phyloP scores from a whole-genome alignment of 2,113 vertebrate species.

The Sprattus sprattus region DNA sequence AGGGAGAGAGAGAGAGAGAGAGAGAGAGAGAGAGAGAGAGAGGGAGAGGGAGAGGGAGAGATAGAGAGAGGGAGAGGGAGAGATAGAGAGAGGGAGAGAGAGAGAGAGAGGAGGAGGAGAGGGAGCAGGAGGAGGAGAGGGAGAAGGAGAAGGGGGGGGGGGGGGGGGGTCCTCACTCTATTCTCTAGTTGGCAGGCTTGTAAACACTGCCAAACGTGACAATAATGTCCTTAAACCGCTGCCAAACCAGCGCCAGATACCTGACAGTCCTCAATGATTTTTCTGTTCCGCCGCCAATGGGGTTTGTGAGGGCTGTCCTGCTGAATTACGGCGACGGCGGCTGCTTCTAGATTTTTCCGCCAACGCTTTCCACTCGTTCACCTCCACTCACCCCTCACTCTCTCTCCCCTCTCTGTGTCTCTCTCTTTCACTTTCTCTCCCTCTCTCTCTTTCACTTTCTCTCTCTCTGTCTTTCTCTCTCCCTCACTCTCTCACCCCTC shows the following conservation, averaged over 20 bases:
- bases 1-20: no score
- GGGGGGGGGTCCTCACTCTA: slow-evolving; percentile 38
- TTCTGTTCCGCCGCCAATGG: slow-evolving; percentile 54
- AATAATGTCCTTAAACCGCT: slow-evolving; percentile 55
- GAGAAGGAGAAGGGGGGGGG: neutral
- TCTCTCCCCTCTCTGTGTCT: no score
- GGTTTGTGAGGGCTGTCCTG: slow-evolving; percentile 51
- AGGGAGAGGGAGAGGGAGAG: no score
- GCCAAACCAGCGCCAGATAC: slow-evolving; percentile 63
- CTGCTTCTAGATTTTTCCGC: slow-evolving; percentile 36
- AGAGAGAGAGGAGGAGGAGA: neutral
- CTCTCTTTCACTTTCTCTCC: no score
- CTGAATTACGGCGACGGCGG: slow-evolving; percentile 53
- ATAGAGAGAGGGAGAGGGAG: neutral
- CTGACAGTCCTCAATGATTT: slow-evolving; percentile 62
- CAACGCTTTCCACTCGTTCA: neutral
- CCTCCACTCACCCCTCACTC: neutral
- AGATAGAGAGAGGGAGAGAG: neutral
- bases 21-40: neutral
- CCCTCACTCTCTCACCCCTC: neutral
- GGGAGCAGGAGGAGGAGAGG: neutral
- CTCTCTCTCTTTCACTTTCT: neutral
- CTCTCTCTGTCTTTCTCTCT: neutral
- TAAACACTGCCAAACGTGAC: slow-evolving; percentile 63
- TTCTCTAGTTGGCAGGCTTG: slow-evolving; percentile 49